Evolutionary conservation across 2,113 vertebrate genomes (phyloP), one percentile per base, ranked within the genome.

Genomic region (Cairina moschata): DNA sequence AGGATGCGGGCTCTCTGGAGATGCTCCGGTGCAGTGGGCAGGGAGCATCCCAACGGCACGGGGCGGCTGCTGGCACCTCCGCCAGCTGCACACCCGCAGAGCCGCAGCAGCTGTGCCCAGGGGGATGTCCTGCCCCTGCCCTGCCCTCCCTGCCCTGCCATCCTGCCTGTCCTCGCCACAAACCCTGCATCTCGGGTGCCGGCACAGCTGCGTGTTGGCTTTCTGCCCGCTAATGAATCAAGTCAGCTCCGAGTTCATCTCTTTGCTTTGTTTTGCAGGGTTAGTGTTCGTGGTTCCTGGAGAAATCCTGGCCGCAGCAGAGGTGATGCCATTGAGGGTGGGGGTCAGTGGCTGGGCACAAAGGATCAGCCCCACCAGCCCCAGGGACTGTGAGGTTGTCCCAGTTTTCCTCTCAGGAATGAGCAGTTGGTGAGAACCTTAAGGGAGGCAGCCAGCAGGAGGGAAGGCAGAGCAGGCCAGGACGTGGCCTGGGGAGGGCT

Each of bases 1-100:
- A 71, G 90, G 92, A 94, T 95, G 92, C 91, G 92, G 95, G 89
- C 94, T 90, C 82, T 94, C 78, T 2, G 5, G 81, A 52, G 81
- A 44, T 3, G 8, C 65, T 31, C 26, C 32, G 68, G 80, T 1
- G 4, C 9, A 40, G 80, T 0, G n/a, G 66, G n/a, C 4, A 5
- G 2, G 90, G 88, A 87, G 23, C 66, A 63, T 82, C 82, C 94
- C 90, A 96, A 93, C 46, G 69, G 94, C 69, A 93, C 40, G 69
- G 94, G 65, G 69, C 1, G 0, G 72, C 80, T 14, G 83, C 2
- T 48, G 67, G 65, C 77, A 56, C 38, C 2, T 13, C 59, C 40
- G 42, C 44, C 90, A 77, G 90, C 82, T 83, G 90, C 5, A 10
- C 0, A 0, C 16, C 90, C 11, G 0, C 90, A 78, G 31, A 66